Percentiles rank a stretch among this genome's conserved stretches.
These are phyloP conservation scores for Melanotaenia trifasciata DNA, from an alignment of 2,797 vertebrate species.

Conservation along the genomic window DNA sequence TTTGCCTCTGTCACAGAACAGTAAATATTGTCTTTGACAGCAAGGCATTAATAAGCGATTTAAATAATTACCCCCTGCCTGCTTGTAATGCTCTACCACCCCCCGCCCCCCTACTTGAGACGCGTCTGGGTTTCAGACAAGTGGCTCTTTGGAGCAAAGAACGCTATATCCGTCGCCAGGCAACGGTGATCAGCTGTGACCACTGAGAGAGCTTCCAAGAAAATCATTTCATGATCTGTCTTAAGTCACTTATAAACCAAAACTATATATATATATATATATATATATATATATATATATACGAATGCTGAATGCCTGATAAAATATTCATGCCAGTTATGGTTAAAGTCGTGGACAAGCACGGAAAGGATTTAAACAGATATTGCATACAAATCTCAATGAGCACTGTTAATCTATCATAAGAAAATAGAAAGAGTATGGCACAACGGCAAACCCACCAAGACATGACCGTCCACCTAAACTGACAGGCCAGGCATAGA, in stretches of 20 bases:
- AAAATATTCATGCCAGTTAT: too few species aligned
- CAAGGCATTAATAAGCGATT: constrained; percentile 28
- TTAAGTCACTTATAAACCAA: neutral
- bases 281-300: too few species aligned
- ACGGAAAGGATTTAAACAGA: too few species aligned
- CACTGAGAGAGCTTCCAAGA: neutral
- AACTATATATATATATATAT: neutral
- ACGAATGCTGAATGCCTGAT: too few species aligned
- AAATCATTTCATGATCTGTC: constrained; percentile 13
- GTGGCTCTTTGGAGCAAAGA: constrained; percentile 61
- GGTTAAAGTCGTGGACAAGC: too few species aligned
- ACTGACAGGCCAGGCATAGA: too few species aligned
- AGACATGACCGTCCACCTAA: too few species aligned
- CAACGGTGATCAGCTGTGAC: constrained; percentile 54
- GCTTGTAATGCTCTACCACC: constrained; percentile 29
- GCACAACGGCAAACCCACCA: too few species aligned
- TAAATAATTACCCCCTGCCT: constrained; percentile 49
- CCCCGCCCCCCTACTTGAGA: constrained; percentile 36
- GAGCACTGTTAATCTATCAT: too few species aligned
- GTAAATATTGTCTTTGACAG: constrained; percentile 30
- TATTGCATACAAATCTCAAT: too few species aligned
- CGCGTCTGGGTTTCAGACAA: constrained; percentile 64
- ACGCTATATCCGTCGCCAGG: constrained; percentile 67
- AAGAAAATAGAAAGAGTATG: too few species aligned
- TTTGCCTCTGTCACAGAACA: constrained; percentile 19